Conservation (phyloP, 1,140 invertebrate genomes). For the Cotesia glomerata region DNA sequence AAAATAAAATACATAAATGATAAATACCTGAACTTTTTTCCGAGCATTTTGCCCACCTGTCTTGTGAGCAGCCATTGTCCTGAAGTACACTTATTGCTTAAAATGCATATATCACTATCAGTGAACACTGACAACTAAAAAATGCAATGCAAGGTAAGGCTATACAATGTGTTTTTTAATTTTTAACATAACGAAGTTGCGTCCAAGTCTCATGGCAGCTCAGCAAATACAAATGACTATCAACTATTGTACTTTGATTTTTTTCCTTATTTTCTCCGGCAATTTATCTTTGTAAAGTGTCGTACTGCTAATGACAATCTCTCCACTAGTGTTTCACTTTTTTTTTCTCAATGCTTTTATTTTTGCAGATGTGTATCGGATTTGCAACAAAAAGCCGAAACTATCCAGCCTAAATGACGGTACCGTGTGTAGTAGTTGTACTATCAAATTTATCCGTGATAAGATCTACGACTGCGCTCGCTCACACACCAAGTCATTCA, state of each 20-base stretch:
- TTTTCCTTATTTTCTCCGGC: too few species aligned
- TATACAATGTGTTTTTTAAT: constrained; percentile 3
- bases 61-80: constrained; percentile 60
- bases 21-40: constrained; percentile 72
- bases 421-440: constrained; percentile 1
- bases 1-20: constrained; percentile 1
- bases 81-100: constrained; percentile 4
- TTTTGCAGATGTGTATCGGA: constrained; percentile 2
- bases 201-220: neutral
- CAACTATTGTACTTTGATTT: too few species aligned
- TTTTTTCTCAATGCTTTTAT: neutral
- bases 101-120: constrained; percentile 8
- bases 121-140: neutral
- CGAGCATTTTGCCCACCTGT: constrained; percentile 66
- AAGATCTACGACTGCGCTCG: constrained; percentile 6
- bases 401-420: neutral
- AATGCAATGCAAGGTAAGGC: constrained; percentile 4
- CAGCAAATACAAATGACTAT: neutral
- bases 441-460: neutral
- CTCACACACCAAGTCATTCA: neutral
- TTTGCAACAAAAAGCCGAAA: neutral
- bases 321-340: neutral
- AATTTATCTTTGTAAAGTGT: neutral
- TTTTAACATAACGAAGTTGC: neutral
- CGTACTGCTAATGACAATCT: neutral